These are phyloP conservation scores for Oncorhynchus masou DNA, from an alignment of 2,113 vertebrate genomes.

Conservation along the genomic window DNA sequence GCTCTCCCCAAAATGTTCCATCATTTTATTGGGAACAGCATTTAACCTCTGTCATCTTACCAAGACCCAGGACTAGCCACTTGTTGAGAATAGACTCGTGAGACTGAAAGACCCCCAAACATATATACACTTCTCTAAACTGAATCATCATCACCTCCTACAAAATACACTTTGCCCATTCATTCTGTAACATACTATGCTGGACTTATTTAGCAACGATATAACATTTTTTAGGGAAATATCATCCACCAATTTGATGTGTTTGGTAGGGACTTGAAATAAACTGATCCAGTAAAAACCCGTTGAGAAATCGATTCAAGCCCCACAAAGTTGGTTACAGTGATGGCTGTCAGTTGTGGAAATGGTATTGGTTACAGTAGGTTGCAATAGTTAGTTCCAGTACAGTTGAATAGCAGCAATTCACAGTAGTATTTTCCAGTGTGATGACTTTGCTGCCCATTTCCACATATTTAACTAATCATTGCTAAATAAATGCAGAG, in stretches of 20 bases:
- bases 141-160: not conserved
- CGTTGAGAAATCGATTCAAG: not conserved
- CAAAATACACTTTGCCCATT: not conserved
- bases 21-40: not conserved
- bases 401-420: not conserved
- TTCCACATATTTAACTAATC: not conserved
- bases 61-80: not conserved
- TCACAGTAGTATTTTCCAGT: slow-evolving; percentile 20
- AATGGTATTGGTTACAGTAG: not conserved
- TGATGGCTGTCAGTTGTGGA: not conserved
- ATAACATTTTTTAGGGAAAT: not conserved
- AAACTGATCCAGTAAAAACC: not conserved
- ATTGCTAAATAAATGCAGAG: not conserved
- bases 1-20: not conserved
- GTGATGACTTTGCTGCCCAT: not conserved
- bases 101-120: not conserved
- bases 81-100: not conserved
- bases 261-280: not conserved
- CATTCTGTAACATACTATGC: not conserved
- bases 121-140: not conserved
- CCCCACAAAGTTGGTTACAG: not conserved
- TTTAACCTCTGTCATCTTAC: not conserved
- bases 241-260: not conserved
- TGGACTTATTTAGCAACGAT: not conserved
- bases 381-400: not conserved